Evolutionary conservation across 2,113 vertebrate genomes (phyloP).

Genomic region (Coptodon rendalli): DNA sequence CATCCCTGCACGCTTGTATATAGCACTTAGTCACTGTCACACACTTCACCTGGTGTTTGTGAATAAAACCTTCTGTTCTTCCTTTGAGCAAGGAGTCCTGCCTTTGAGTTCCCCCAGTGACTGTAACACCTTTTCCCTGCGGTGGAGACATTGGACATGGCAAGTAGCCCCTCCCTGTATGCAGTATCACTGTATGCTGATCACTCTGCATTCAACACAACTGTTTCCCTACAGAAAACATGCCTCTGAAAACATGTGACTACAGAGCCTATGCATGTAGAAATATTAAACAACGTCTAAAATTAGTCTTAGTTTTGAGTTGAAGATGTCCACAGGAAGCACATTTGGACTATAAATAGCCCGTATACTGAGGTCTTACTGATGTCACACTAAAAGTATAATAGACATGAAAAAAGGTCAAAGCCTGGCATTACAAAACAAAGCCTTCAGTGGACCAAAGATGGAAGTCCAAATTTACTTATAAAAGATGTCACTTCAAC

Average conservation of each 20-base stretch:
- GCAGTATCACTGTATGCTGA: not conserved
- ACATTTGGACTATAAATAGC: not conserved
- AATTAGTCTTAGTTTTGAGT: not conserved
- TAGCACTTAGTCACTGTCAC: not conserved
- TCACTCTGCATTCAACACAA: not conserved
- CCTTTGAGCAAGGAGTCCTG: not conserved
- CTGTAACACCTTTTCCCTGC: accelerated
- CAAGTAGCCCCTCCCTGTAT: not conserved
- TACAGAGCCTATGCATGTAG: not conserved
- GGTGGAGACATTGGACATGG: not conserved
- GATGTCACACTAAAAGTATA: not conserved
- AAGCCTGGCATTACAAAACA: not conserved
- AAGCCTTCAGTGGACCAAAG: not conserved
- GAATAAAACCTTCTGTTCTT: not conserved
- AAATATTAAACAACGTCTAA: not conserved
- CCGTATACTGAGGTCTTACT: not conserved
- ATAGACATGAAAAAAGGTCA: not conserved
- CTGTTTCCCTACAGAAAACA: not conserved
- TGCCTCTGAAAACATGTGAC: not conserved
- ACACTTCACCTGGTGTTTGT: not conserved
- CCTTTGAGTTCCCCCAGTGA: not conserved
- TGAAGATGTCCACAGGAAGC: not conserved
- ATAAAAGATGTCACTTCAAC: not conserved
- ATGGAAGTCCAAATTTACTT: not conserved
- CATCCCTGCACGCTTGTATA: not conserved